These are phyloP conservation scores for Apotomis capreana DNA, from an alignment of 2,888 invertebrate species.

Conservation along the genomic window DNA sequence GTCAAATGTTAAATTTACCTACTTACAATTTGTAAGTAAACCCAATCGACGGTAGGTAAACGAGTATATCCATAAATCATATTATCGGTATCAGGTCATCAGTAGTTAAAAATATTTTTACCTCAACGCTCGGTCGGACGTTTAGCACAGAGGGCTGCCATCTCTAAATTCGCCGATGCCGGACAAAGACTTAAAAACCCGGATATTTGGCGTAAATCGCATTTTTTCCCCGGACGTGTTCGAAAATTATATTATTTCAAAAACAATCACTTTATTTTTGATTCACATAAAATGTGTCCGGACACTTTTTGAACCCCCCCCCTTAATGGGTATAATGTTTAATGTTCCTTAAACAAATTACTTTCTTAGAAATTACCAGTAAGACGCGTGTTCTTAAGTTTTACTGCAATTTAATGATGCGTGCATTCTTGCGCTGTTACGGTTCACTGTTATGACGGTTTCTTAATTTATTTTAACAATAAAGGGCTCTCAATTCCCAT, in stretches of 20 bases:
- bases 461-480: constrained; percentile 1
- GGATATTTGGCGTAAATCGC: too few relatives aligned
- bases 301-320: too few relatives aligned
- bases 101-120: background rate
- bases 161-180: too few relatives aligned
- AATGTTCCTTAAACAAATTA: constrained; percentile 39
- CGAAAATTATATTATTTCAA: too few relatives aligned
- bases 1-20: too few relatives aligned
- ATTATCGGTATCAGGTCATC: background rate
- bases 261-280: too few relatives aligned
- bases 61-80: background rate
- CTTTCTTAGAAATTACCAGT: constrained; percentile 21
- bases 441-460: constrained; percentile 6
- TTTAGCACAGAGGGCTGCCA: background rate
- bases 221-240: too few relatives aligned
- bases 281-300: too few relatives aligned
- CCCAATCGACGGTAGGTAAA: background rate
- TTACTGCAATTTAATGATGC: constrained; percentile 32
- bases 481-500: too few relatives aligned
- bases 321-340: constrained; percentile 27
- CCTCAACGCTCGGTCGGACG: background rate
- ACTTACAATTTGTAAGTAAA: too few relatives aligned
- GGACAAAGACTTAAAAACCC: too few relatives aligned
- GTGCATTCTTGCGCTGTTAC: constrained; percentile 16
- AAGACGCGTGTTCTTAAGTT: constrained; percentile 25